These are phyloP conservation scores for Andrena camellia DNA, from an alignment of 2,888 invertebrate species.

Conservation along the genomic window DNA sequence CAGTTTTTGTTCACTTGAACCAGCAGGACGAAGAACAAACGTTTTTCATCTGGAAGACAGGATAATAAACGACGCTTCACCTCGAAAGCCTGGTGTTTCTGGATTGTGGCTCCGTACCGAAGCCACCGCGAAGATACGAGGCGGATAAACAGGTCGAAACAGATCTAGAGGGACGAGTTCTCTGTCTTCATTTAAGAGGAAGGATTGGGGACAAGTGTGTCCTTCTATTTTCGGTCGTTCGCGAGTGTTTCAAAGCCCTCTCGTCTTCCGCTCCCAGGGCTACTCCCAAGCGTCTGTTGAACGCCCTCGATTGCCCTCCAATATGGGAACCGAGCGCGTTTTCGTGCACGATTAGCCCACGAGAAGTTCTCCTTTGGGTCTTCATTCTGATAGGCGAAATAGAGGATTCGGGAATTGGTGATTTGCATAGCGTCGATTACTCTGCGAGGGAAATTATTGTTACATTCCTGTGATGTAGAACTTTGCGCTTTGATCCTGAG, in stretches of 20 bases:
- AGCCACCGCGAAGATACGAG: background rate
- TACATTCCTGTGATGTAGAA: background rate
- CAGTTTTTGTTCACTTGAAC: background rate
- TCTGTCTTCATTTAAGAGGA: constrained; percentile 36
- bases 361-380: background rate
- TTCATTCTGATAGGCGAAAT: background rate
- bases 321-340: constrained; percentile 3
- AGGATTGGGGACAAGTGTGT: constrained; percentile 60
- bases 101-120: background rate
- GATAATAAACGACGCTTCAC: constrained; percentile 39
- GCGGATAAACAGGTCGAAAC: constrained; percentile 47
- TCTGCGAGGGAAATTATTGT: background rate
- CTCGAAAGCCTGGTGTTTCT: background rate
- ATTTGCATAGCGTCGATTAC: background rate
- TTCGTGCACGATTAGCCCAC: background rate
- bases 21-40: background rate
- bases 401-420: background rate
- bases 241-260: constrained; percentile 38
- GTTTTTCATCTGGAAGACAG: background rate
- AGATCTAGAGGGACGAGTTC: constrained; percentile 24
- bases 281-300: background rate
- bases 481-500: too few relatives aligned
- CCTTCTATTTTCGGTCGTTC: constrained; percentile 37
- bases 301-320: constrained; percentile 32
- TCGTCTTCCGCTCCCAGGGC: constrained; percentile 38